Percentiles rank a stretch among this genome's conserved stretches.
Conservation (phyloP, 2,797 vertebrate genomes). For the Parambassis ranga region DNA sequence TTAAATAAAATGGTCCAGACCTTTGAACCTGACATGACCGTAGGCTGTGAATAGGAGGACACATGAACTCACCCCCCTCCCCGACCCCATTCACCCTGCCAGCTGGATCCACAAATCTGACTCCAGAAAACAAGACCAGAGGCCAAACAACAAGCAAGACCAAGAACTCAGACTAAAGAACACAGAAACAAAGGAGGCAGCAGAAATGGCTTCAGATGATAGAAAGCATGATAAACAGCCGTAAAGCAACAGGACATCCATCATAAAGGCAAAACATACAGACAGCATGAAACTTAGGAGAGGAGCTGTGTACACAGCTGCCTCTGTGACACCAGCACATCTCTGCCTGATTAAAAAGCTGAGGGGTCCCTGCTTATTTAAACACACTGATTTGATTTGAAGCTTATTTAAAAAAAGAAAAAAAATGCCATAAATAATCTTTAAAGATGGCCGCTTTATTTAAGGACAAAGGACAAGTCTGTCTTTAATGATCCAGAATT, state of each 20-base stretch:
- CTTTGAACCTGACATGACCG: too few species aligned
- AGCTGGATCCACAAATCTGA: slow-evolving; percentile 6
- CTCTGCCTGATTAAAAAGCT: not conserved
- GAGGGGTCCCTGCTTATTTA: too few species aligned
- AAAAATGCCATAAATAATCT: fast-evolving
- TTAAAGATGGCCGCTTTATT: fast-evolving
- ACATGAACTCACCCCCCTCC: too few species aligned
- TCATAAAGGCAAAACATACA: not conserved
- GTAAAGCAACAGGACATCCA: slow-evolving; percentile 6
- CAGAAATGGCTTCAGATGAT: not conserved
- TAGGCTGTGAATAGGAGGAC: too few species aligned
- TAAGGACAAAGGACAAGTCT: not conserved
- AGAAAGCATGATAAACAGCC: not conserved
- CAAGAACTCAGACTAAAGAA: not conserved
- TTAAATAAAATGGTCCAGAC: too few species aligned
- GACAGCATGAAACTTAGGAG: not conserved
- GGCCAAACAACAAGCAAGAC: not conserved
- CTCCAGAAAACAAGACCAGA: not conserved
- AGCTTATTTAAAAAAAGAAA: too few species aligned
- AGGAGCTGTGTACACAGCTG: slow-evolving; percentile 29
- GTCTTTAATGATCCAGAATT: not conserved
- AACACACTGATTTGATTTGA: too few species aligned
- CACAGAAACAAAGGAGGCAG: not conserved
- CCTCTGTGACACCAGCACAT: not conserved
- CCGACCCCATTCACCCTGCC: not conserved